Base-by-base conservation (phyloP, 2,797 vertebrate species). In the Gambelia wislizenii region DNA sequence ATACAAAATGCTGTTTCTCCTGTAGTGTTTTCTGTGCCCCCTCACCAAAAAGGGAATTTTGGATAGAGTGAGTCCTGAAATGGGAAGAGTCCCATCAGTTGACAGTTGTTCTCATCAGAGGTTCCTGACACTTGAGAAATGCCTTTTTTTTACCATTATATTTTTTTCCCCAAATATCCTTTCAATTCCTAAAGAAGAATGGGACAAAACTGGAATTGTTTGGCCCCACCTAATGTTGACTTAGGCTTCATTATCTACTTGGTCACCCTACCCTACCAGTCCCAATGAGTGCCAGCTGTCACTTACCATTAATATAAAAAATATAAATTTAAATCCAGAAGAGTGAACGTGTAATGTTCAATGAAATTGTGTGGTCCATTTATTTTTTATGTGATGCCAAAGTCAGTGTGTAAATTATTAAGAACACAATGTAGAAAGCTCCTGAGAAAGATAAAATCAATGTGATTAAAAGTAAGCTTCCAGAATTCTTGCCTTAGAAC, bases 381-480 rank as follows among this genome's bases (percentile, higher is more conserved):
- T 93, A 95, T 96, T 92, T 96, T 96, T 95, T 67, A 94, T 93
- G 79, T 82, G 69, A 0, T 76, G 88, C 87, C 85, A 92, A 88
- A 91, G 91, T 82, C 90, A 74, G 16, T 76, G 4, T 80, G 89
- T 93, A 93, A 94, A 94, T 93, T 94, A 94, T 92, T 94, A 84
- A 94, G 90, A 89, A 89, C 87, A 90, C 89, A 81, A 91, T 86
- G 88, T 89, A 93, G 91, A 93, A 87, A 86, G 30, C 91, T 94
- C 67, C 84, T 95, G 86, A 90, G 92, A 93, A 92, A 85, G 90
- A 86, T 86, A 82, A 89, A 93, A 91, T 92, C 83, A 90, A 87
- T 92, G 89, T 92, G 89, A 92, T 90, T 94, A 92, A 95, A 95
- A 94, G 89, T 91, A 94, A 93, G 94, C 92, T 93, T 87, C 82